These are phyloP conservation scores for Propithecus deckenii DNA, from an alignment of 2,797 vertebrate genomes.

Conservation along the genomic window DNA sequence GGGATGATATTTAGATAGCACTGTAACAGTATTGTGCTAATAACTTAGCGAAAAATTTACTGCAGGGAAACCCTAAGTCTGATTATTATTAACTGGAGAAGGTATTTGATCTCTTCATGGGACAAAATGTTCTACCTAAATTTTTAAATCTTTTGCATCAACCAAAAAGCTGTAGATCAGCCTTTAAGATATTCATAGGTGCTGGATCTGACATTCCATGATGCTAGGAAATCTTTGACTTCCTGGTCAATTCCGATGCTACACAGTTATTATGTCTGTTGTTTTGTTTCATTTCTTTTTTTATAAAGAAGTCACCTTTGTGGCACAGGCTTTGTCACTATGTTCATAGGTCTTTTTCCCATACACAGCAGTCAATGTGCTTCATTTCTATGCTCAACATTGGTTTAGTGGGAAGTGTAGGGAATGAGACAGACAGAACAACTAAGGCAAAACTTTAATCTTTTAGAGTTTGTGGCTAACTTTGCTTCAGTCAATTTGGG, in stretches of 20 bases:
- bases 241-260: background rate
- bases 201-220: background rate
- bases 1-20: background rate
- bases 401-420: background rate
- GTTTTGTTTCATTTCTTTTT: background rate
- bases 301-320: background rate
- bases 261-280: background rate
- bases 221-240: background rate
- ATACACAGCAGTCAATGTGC: background rate
- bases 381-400: background rate
- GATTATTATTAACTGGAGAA: background rate
- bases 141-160: background rate
- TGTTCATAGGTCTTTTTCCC: background rate
- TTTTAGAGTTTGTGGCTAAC: background rate
- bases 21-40: background rate
- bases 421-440: background rate
- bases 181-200: background rate
- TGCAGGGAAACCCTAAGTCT: conserved; percentile 20
- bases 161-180: background rate
- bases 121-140: background rate
- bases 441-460: background rate
- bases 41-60: background rate
- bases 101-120: background rate
- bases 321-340: background rate
- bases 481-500: background rate